phyloP scores from a whole-genome alignment of 1,140 invertebrate genomes.

The Aplysia californica region DNA sequence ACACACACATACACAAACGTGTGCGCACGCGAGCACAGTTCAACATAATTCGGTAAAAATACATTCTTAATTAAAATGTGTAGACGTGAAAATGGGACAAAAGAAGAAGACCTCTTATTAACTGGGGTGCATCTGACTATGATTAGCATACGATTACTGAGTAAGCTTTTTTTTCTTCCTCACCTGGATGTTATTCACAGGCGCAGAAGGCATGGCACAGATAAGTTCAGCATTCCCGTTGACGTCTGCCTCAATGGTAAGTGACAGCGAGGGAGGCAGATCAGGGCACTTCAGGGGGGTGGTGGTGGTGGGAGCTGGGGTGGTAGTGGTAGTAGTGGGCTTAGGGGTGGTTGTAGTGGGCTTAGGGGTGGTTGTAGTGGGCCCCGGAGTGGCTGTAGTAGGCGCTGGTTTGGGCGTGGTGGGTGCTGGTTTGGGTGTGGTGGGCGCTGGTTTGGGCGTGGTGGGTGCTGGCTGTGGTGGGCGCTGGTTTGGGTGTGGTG shows the following conservation, averaged over 20 bases:
- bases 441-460: too few species aligned
- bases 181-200: neutral
- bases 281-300: constrained; percentile 22
- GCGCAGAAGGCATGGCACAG: neutral
- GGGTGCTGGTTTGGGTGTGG: constrained; percentile 2
- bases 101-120: too few species aligned
- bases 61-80: too few species aligned
- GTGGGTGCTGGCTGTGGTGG: too few species aligned
- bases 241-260: neutral
- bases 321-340: constrained; percentile 22
- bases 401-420: constrained; percentile 18
- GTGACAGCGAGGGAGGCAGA: constrained; percentile 23
- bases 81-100: too few species aligned
- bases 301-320: constrained; percentile 28
- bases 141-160: too few species aligned
- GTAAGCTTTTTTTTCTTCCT: too few species aligned
- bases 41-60: too few species aligned
- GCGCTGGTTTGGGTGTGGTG: too few species aligned
- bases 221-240: constrained; percentile 9
- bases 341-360: constrained; percentile 7
- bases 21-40: too few species aligned
- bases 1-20: too few species aligned
- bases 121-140: too few species aligned
- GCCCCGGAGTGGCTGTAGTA: constrained; percentile 13
- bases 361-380: constrained; percentile 13